Percentiles rank a stretch among this genome's conserved stretches.
Evolutionary conservation across 2,888 invertebrate genomes (phyloP).

Genomic region (Tortricodes alternella): DNA sequence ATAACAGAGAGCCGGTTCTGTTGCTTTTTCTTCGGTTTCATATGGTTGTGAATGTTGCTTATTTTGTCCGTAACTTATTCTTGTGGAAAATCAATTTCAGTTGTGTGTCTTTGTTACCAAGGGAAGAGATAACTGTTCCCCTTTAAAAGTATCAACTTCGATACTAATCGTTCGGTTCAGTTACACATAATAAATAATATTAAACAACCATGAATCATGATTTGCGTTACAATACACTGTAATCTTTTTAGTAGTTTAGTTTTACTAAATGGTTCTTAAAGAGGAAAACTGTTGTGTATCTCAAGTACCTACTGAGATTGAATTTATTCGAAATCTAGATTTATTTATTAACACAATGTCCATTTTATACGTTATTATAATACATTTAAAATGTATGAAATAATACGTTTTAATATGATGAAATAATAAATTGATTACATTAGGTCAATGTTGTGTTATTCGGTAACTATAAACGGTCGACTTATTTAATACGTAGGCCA

Average conservation of each 20-base stretch:
- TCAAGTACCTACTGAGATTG: background rate
- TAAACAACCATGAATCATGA: slow-evolving; percentile 57
- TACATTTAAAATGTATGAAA: too few relatives aligned
- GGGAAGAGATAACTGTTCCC: too few relatives aligned
- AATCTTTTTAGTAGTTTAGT: slow-evolving; percentile 30
- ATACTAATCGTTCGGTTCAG: slow-evolving; percentile 5
- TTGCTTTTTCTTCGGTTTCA: background rate
- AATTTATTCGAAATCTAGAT: background rate
- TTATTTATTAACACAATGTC: background rate
- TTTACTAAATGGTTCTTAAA: slow-evolving; percentile 11
- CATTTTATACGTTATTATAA: too few relatives aligned
- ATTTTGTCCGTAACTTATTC: too few relatives aligned
- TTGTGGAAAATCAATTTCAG: too few relatives aligned
- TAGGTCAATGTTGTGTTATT: too few relatives aligned
- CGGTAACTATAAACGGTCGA: too few relatives aligned
- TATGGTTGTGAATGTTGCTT: background rate
- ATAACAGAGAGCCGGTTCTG: background rate
- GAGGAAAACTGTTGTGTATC: slow-evolving; percentile 2
- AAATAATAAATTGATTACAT: too few relatives aligned
- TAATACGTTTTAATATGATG: too few relatives aligned
- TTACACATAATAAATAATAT: slow-evolving; percentile 11
- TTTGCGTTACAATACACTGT: slow-evolving; percentile 45
- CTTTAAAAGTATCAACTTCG: background rate
- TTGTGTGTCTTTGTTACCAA: too few relatives aligned
- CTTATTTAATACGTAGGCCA: too few relatives aligned